A percentile compares a stretch with the other conserved stretches of the same genome.
These are phyloP conservation scores for Resseliella maxima DNA, from an alignment of 2,888 invertebrate species.

Conservation along the genomic window DNA sequence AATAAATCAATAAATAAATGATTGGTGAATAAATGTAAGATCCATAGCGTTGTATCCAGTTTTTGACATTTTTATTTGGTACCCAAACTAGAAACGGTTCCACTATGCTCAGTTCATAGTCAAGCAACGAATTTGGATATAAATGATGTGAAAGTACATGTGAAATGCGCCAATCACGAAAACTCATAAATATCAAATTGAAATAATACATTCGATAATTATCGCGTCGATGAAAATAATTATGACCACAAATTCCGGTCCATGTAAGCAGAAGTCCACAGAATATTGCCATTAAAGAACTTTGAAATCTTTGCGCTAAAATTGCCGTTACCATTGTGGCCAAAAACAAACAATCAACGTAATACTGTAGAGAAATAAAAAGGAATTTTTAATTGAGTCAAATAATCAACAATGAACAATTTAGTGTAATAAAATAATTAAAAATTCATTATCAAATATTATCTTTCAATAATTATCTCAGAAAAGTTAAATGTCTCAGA, in stretches of 20 bases:
- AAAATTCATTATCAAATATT: too few species aligned
- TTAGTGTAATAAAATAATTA: too few species aligned
- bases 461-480: too few species aligned
- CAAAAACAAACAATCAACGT: constrained; percentile 66
- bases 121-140: constrained; percentile 81
- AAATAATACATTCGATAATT: constrained; percentile 84
- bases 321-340: constrained; percentile 65
- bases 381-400: too few species aligned
- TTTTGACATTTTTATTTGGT: constrained; percentile 70
- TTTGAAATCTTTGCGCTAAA: constrained; percentile 64
- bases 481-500: too few species aligned
- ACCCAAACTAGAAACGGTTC: constrained; percentile 78
- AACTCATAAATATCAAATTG: constrained; percentile 74
- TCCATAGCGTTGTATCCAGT: constrained; percentile 68
- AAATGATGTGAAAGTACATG: constrained; percentile 84
- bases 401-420: neutral
- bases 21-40: constrained; percentile 70
- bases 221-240: constrained; percentile 80
- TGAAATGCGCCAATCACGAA: constrained; percentile 78
- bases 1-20: constrained; percentile 63
- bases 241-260: constrained; percentile 76
- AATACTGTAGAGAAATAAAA: too few species aligned
- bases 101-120: constrained; percentile 76
- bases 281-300: constrained; percentile 63
- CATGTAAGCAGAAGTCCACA: constrained; percentile 73